Percentiles rank a stretch among this genome's conserved stretches.
Conservation (phyloP, 2,888 invertebrate genomes). For the Leptinotarsa juncta region DNA sequence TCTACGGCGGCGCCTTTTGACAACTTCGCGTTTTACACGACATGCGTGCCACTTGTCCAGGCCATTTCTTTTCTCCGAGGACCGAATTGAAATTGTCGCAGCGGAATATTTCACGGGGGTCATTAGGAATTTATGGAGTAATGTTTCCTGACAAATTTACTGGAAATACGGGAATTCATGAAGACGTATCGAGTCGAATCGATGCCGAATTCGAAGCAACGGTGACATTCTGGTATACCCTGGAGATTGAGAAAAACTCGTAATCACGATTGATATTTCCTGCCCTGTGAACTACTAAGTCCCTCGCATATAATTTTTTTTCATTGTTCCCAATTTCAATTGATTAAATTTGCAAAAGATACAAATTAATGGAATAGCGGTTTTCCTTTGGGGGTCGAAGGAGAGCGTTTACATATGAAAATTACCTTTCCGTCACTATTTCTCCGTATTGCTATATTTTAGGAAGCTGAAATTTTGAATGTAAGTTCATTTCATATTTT, state of each 20-base stretch:
- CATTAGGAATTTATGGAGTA: constrained; percentile 30
- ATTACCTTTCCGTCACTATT: no score
- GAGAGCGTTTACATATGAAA: no score
- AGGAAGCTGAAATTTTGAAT: no score
- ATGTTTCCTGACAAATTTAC: constrained; percentile 21
- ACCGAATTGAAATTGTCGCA: constrained; percentile 41
- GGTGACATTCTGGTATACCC: constrained; percentile 3
- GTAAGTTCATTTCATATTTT: no score
- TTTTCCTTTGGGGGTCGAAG: no score
- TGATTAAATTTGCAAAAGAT: no score
- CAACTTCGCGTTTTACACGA: constrained; percentile 48
- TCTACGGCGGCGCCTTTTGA: constrained; percentile 39
- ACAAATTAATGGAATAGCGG: no score
- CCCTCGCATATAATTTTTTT: not conserved
- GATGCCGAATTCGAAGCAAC: constrained; percentile 5
- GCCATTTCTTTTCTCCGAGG: constrained; percentile 34
- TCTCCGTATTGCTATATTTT: no score
- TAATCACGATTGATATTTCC: constrained; percentile 4
- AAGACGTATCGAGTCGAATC: constrained; percentile 15
- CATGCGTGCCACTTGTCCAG: constrained; percentile 43
- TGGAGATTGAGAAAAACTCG: not conserved
- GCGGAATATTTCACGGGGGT: constrained; percentile 28
- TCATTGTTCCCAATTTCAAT: no score
- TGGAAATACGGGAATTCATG: constrained; percentile 17
- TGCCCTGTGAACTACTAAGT: not conserved